A percentile compares a stretch with the other conserved stretches of the same genome.
Conservation (phyloP, 2,888 invertebrate genomes). For the Drosophila rellima region DNA sequence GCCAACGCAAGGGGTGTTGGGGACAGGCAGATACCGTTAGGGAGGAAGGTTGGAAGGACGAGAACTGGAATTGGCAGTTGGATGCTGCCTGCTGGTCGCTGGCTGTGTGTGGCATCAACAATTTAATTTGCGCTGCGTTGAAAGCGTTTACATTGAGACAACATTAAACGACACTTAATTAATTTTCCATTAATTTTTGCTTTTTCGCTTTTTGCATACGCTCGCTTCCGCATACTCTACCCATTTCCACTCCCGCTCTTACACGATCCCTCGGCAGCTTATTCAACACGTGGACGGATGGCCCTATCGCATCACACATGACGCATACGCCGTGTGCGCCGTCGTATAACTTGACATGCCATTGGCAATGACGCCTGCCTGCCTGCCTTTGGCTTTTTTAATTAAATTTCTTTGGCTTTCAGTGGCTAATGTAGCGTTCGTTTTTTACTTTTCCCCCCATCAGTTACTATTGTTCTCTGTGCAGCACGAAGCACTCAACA, state of each 20-base stretch:
- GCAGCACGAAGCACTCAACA: conserved; percentile 10
- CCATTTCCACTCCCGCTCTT: neutral
- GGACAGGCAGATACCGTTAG: too few species aligned
- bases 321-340: conserved; percentile 34
- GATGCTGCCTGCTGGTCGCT: conserved; percentile 1
- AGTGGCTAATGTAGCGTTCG: conserved; percentile 44
- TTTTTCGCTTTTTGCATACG: conserved; percentile 40
- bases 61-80: neutral
- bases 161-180: conserved; percentile 78
- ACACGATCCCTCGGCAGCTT: neutral
- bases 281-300: conserved; percentile 4
- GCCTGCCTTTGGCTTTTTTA: conserved; percentile 49
- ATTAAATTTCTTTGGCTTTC: conserved; percentile 53
- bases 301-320: conserved; percentile 16
- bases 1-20: too few species aligned
- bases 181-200: conserved; percentile 77
- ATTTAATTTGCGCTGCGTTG: conserved; percentile 75
- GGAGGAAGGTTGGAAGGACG: too few species aligned
- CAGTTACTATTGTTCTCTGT: neutral
- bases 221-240: neutral
- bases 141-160: conserved; percentile 79
- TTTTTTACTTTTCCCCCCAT: neutral
- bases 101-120: conserved; percentile 52
- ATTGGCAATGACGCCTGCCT: conserved; percentile 43
- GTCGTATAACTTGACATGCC: conserved; percentile 69